phyloP scores from a whole-genome alignment of 2,888 invertebrate genomes.

The Oasisia sp. region DNA sequence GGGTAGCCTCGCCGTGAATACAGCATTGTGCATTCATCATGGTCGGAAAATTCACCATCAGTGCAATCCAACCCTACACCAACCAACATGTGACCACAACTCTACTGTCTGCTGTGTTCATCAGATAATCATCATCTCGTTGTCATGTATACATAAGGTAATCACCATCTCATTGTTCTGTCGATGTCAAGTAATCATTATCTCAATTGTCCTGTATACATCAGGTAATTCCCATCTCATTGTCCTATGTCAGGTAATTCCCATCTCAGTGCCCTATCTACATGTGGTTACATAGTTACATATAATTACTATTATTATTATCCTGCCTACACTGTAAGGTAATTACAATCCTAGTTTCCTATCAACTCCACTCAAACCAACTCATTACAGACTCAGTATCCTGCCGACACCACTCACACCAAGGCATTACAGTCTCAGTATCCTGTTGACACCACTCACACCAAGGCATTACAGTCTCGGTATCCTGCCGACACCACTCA shows the following conservation, averaged over 20 bases:
- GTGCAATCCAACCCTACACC: background rate
- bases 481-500: too few relatives aligned
- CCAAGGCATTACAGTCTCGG: too few relatives aligned
- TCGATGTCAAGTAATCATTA: background rate
- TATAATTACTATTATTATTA: too few relatives aligned
- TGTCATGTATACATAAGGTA: background rate
- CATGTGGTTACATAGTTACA: too few relatives aligned
- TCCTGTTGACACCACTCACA: too few relatives aligned
- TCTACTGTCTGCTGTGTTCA: background rate
- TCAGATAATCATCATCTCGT: background rate
- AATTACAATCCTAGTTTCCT: too few relatives aligned
- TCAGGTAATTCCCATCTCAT: background rate
- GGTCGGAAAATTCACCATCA: background rate
- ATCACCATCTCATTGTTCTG: background rate
- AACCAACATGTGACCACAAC: background rate
- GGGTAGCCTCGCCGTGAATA: slow-evolving; percentile 9
- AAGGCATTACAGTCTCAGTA: too few relatives aligned
- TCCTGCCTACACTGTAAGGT: too few relatives aligned
- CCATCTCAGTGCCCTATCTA: too few relatives aligned
- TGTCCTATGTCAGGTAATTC: background rate
- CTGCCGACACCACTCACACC: too few relatives aligned
- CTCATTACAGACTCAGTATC: too few relatives aligned
- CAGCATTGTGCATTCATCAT: slow-evolving; percentile 2
- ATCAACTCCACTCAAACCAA: too few relatives aligned
- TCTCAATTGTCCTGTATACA: background rate